phyloP scores from a whole-genome alignment of 2,113 vertebrate species.

The Geothlypis trichas region DNA sequence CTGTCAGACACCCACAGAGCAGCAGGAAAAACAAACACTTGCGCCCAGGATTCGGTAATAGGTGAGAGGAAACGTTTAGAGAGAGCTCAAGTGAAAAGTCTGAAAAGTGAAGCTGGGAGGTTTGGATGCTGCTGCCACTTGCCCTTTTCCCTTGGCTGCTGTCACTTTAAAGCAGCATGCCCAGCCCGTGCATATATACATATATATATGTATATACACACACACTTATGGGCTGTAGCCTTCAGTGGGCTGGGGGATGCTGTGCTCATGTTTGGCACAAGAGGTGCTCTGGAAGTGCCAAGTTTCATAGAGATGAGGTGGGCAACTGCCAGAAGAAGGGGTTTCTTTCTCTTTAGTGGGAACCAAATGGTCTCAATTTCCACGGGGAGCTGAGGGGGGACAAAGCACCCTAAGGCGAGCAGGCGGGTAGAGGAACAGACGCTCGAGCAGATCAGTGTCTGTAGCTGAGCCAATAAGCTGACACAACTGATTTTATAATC shows the following conservation, averaged over 20 bases:
- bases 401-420: not conserved
- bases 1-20: conserved; percentile 49
- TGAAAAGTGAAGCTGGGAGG: not conserved
- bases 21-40: conserved; percentile 40
- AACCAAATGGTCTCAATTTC: not conserved
- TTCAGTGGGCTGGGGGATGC: not conserved
- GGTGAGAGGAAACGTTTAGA: conserved; percentile 12
- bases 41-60: not conserved
- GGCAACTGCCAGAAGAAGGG: not conserved
- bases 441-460: conserved; percentile 34
- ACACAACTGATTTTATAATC: conserved; percentile 64
- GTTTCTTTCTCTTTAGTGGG: not conserved
- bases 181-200: fast-evolving
- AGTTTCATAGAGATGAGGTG: not conserved
- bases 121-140: not conserved
- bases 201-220: fast-evolving
- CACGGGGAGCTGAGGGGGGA: not conserved
- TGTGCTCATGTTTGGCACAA: not conserved
- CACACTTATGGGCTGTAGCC: not conserved
- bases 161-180: not conserved
- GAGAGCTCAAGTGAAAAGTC: not conserved
- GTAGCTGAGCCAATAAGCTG: conserved; percentile 59
- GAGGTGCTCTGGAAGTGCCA: not conserved
- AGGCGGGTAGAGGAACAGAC: conserved; percentile 38
- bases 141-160: not conserved